phyloP scores from a whole-genome alignment of 2,797 vertebrate species.

The Sitta carolinensis region DNA sequence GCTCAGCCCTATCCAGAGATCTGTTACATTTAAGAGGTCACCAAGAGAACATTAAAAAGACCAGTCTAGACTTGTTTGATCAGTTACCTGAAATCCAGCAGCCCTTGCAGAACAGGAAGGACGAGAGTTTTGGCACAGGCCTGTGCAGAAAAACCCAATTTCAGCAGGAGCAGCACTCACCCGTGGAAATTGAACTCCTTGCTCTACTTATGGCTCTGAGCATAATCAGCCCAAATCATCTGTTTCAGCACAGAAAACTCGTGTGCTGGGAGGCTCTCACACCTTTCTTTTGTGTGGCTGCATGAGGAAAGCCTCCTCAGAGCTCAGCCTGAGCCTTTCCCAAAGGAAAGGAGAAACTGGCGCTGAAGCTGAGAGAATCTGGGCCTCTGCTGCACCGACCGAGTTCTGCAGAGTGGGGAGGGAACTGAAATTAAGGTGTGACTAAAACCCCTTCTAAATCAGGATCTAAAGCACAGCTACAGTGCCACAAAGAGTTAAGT shows the following conservation, averaged over 20 bases:
- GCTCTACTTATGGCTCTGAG: background rate
- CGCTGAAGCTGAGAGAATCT: background rate
- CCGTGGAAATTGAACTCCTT: background rate
- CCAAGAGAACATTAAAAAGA: background rate
- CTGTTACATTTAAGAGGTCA: background rate
- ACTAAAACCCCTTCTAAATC: background rate
- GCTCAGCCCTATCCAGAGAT: background rate
- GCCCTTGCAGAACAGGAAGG: background rate
- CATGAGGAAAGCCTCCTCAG: background rate
- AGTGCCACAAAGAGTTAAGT: background rate
- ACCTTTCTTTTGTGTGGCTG: background rate
- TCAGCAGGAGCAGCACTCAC: background rate
- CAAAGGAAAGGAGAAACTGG: background rate
- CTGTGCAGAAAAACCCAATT: background rate
- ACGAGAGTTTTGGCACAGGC: background rate
- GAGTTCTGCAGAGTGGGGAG: background rate
- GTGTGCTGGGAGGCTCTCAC: accelerated
- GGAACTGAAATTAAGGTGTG: background rate
- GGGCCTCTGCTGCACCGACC: background rate
- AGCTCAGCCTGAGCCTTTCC: background rate
- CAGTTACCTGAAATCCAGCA: background rate
- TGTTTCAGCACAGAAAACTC: background rate
- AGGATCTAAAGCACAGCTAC: background rate
- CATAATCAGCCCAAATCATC: background rate
- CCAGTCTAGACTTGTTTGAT: background rate